These are phyloP conservation scores for Pseudorhombus dupliciocellatus DNA, from an alignment of 2,113 vertebrate species.

Conservation along the genomic window DNA sequence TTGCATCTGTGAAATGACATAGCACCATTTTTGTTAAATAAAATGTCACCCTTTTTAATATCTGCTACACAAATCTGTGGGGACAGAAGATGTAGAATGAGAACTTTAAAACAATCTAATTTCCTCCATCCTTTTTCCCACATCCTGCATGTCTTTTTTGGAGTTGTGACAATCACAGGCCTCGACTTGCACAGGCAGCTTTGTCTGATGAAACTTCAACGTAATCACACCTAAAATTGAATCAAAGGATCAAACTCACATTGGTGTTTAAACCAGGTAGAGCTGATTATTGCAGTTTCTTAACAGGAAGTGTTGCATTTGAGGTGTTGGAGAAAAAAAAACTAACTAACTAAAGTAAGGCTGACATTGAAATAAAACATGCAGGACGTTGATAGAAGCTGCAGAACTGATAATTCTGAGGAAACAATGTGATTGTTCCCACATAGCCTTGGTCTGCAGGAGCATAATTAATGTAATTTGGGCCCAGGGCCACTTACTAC, in stretches of 20 bases:
- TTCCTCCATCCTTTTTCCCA: neutral
- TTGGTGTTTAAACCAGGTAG: neutral
- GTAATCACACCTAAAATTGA: neutral
- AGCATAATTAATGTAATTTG: slow-evolving; percentile 34
- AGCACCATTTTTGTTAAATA: neutral
- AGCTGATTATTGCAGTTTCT: neutral
- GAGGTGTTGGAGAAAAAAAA: neutral
- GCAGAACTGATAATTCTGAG: neutral
- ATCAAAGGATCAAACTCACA: too few species aligned
- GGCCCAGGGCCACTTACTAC: slow-evolving; percentile 3
- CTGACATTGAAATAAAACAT: slow-evolving; percentile 21
- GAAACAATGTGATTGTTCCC: slow-evolving; percentile 14
- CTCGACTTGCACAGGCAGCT: neutral
- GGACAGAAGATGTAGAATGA: neutral
- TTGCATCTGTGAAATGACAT: neutral
- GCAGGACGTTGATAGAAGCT: neutral
- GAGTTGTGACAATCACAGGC: neutral
- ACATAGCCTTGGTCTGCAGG: neutral
- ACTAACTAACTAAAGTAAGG: slow-evolving; percentile 16
- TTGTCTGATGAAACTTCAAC: neutral
- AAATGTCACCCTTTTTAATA: neutral
- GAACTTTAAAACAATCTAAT: neutral
- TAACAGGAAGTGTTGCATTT: neutral
- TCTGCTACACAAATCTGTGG: neutral
- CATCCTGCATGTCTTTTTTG: neutral